Percentiles rank a stretch among this genome's conserved stretches.
phyloP scores from a whole-genome alignment of 2,888 invertebrate species.

The Phortica magna region DNA sequence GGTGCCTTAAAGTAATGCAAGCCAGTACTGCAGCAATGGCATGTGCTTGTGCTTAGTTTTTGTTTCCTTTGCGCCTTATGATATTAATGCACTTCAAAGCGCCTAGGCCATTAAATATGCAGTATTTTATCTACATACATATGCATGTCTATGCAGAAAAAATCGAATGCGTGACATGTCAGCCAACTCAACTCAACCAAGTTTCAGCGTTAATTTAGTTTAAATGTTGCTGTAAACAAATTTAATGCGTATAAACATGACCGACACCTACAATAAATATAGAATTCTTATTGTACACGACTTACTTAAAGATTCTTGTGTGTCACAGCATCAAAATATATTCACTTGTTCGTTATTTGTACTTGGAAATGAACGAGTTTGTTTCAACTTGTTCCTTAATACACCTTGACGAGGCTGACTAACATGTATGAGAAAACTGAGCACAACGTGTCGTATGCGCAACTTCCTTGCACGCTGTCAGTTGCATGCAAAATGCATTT shows the following conservation, averaged over 20 bases:
- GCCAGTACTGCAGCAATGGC: slow-evolving; percentile 39
- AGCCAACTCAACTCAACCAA: not conserved
- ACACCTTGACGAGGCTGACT: not conserved
- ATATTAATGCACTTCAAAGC: slow-evolving; percentile 66
- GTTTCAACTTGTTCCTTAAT: not conserved
- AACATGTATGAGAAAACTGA: not conserved
- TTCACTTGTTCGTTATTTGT: no score
- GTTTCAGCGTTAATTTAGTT: not conserved
- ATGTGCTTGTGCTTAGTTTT: slow-evolving; percentile 43
- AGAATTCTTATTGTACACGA: not conserved
- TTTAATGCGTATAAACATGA: not conserved
- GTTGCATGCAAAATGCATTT: not conserved
- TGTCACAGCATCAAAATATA: not conserved
- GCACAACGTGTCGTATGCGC: not conserved
- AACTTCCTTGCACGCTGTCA: not conserved
- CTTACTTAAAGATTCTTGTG: no score
- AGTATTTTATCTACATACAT: slow-evolving; percentile 26
- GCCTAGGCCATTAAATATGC: slow-evolving; percentile 62
- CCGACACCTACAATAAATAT: not conserved
- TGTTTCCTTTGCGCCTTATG: slow-evolving; percentile 57
- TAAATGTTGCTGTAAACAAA: not conserved
- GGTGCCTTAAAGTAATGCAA: slow-evolving; percentile 22
- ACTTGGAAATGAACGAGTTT: no score
- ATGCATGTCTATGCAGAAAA: not conserved
- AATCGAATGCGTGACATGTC: not conserved